A percentile compares a stretch with the other conserved stretches of the same genome.
phyloP scores from a whole-genome alignment of 2,888 invertebrate species.

The Eilema depressum region DNA sequence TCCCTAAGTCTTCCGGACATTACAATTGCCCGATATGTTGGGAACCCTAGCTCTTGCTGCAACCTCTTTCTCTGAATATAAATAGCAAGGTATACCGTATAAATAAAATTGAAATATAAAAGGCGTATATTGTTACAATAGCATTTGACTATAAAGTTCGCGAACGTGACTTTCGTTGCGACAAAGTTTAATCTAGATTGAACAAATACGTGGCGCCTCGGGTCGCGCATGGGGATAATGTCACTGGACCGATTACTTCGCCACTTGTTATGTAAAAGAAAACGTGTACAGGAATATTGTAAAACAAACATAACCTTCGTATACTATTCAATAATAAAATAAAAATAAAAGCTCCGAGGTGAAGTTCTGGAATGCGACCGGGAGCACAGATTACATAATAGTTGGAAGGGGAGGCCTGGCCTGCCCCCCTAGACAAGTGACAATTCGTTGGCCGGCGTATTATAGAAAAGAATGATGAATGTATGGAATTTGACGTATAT shows the following conservation, averaged over 20 bases:
- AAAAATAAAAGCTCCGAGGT: too few relatives aligned
- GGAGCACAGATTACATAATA: too few relatives aligned
- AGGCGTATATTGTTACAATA: conserved; percentile 18
- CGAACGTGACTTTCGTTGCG: conserved; percentile 22
- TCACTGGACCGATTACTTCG: background rate
- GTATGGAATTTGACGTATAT: too few relatives aligned
- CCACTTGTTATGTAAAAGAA: too few relatives aligned
- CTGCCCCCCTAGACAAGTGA: too few relatives aligned
- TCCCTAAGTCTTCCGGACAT: background rate
- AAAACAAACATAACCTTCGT: too few relatives aligned
- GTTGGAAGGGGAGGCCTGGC: too few relatives aligned
- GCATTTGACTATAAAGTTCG: conserved; percentile 17
- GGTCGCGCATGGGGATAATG: background rate
- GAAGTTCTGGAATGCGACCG: too few relatives aligned
- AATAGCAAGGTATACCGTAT: conserved; percentile 13
- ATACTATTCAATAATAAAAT: too few relatives aligned
- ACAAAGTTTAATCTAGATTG: conserved; percentile 18
- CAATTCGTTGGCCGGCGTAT: too few relatives aligned
- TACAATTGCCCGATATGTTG: background rate
- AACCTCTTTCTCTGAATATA: conserved; percentile 14
- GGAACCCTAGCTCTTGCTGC: background rate
- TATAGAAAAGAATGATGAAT: too few relatives aligned
- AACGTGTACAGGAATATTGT: too few relatives aligned
- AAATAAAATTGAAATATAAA: conserved; percentile 20
- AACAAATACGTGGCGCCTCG: conserved; percentile 13